phyloP scores from a whole-genome alignment of 2,797 vertebrate species.

The Aselliscus stoliczkanus region DNA sequence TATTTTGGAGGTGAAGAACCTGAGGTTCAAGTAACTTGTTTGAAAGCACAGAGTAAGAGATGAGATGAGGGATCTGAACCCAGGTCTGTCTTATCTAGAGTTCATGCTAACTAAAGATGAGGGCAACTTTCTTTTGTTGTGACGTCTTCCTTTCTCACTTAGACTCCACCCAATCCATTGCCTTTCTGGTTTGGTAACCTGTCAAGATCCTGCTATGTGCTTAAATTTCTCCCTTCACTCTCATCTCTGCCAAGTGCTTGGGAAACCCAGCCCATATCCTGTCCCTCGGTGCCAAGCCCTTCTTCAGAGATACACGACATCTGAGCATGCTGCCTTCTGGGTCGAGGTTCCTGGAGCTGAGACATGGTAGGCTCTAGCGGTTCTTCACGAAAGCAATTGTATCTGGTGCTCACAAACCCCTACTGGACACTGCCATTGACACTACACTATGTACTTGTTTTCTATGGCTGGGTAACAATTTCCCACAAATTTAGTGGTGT shows the following conservation, averaged over 20 bases:
- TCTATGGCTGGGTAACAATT: background rate
- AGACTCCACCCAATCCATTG: background rate
- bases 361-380: background rate
- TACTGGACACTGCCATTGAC: background rate
- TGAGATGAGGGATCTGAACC: background rate
- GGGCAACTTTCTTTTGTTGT: background rate
- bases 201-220: background rate
- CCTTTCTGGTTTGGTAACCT: background rate
- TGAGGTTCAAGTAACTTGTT: background rate
- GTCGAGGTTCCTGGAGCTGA: background rate
- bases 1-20: background rate
- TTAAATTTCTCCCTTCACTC: background rate
- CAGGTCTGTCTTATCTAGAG: background rate
- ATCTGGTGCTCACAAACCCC: background rate
- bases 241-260: background rate
- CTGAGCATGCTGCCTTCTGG: background rate
- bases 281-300: background rate
- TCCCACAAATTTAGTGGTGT: background rate
- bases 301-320: background rate
- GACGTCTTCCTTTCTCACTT: background rate
- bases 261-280: background rate
- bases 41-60: background rate
- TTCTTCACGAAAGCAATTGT: background rate
- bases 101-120: background rate
- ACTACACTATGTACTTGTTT: background rate